Conservation (phyloP, 2,797 vertebrate genomes). For the Leptodactylus fallax region DNA sequence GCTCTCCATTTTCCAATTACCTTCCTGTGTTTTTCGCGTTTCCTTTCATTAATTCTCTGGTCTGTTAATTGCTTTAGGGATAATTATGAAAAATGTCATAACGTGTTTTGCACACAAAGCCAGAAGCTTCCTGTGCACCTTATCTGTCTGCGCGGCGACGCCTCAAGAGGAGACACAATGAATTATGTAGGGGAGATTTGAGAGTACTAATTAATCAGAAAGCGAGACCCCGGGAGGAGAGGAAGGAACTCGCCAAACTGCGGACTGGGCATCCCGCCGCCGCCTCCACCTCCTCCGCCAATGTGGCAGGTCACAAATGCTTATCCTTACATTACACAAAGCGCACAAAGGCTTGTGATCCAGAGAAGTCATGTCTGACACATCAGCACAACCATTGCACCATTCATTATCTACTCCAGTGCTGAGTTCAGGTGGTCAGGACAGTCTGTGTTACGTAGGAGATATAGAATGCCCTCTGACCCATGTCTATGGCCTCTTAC, state of each 20-base stretch:
- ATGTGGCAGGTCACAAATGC: slow-evolving; percentile 11
- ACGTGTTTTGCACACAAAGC: slow-evolving; percentile 67
- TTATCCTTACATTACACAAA: slow-evolving; percentile 7
- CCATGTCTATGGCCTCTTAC: too few species aligned
- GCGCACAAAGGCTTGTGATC: too few species aligned
- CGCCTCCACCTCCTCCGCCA: too few species aligned
- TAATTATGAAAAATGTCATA: slow-evolving; percentile 74
- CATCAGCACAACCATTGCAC: neutral
- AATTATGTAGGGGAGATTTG: slow-evolving; percentile 75
- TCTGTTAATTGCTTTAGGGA: slow-evolving; percentile 70
- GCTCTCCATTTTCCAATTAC: slow-evolving; percentile 14
- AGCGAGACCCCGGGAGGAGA: slow-evolving; percentile 68
- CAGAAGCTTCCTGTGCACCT: slow-evolving; percentile 58
- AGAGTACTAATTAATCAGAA: slow-evolving; percentile 76
- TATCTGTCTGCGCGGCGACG: slow-evolving; percentile 64
- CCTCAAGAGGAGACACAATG: slow-evolving; percentile 72
- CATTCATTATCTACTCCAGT: neutral
- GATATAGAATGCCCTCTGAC: too few species aligned
- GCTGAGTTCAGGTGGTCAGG: too few species aligned
- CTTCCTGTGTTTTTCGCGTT: slow-evolving; percentile 8
- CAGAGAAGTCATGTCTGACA: too few species aligned
- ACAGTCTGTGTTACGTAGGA: too few species aligned
- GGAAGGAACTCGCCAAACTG: slow-evolving; percentile 20
- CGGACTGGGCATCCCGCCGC: slow-evolving; percentile 10
- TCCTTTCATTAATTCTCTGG: slow-evolving; percentile 55